Evolutionary conservation across 1,140 invertebrate species (phyloP).

Genomic region (Atta colombica): DNA sequence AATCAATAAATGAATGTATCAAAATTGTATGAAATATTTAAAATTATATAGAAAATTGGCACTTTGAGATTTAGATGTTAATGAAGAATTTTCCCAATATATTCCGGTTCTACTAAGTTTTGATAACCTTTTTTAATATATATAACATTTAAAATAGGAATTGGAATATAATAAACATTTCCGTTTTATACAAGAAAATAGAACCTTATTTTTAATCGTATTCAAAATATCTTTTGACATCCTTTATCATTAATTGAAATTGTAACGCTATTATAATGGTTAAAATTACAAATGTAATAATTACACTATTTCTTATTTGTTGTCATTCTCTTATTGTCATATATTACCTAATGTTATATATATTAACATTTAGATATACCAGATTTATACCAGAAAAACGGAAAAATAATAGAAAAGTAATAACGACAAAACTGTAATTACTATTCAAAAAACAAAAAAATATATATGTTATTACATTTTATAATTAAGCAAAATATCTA

Average conservation of each 20-base stretch:
- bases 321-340: not conserved
- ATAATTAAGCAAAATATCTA: not conserved
- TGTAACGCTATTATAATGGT: not conserved
- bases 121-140: conserved; percentile 2
- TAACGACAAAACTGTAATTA: not conserved
- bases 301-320: not conserved
- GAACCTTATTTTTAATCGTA: not conserved
- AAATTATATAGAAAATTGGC: not conserved
- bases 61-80: not conserved
- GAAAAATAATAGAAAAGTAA: not conserved
- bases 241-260: not conserved
- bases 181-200: not conserved
- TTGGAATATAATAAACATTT: not conserved
- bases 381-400: not conserved
- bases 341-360: not conserved
- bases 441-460: not conserved
- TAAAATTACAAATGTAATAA: not conserved
- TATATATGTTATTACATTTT: not conserved
- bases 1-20: not conserved
- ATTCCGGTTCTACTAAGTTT: not conserved
- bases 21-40: not conserved
- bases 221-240: not conserved
- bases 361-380: not conserved
- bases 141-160: not conserved
- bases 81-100: not conserved